Evolutionary conservation across 2,888 invertebrate genomes (phyloP).

Genomic region (Drosophila melanosoma): DNA sequence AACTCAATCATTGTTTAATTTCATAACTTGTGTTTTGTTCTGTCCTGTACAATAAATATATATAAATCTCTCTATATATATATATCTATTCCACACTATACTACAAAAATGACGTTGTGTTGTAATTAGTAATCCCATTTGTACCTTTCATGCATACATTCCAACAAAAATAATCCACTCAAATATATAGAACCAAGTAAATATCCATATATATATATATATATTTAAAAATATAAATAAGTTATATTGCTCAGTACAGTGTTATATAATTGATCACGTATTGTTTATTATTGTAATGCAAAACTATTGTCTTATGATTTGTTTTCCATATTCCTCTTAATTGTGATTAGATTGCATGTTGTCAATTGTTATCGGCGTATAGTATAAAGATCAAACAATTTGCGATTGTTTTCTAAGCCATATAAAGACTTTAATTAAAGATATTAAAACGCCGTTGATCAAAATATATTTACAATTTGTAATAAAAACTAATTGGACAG

Average conservation of each 20-base stretch:
- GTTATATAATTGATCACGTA: conserved; percentile 30
- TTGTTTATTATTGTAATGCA: conserved; percentile 32
- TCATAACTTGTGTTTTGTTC: conserved; percentile 44
- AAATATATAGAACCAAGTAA: conserved; percentile 71
- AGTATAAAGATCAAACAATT: conserved; percentile 1
- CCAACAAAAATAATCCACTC: conserved; percentile 36
- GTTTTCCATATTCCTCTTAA: conserved; percentile 21
- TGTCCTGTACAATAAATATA: conserved; percentile 39
- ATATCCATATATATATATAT: conserved; percentile 45
- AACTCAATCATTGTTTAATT: conserved; percentile 37
- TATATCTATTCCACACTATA: conserved; percentile 11
- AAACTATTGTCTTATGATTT: conserved; percentile 45
- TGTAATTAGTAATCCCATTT: conserved; percentile 48
- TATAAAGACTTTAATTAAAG: conserved; percentile 6
- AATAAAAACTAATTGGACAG: not conserved
- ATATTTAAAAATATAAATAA: conserved; percentile 18
- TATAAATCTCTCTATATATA: conserved; percentile 7
- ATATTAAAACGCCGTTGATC: conserved; percentile 19
- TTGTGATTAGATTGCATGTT: conserved; percentile 50
- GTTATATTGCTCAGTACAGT: conserved; percentile 43
- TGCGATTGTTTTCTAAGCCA: conserved; percentile 11
- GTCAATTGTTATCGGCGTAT: conserved; percentile 27
- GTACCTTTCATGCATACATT: conserved; percentile 57
- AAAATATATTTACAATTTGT: conserved; percentile 4
- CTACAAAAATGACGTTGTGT: conserved; percentile 33